Conservation (phyloP, 2,797 vertebrate species). For the Lacerta agilis region DNA sequence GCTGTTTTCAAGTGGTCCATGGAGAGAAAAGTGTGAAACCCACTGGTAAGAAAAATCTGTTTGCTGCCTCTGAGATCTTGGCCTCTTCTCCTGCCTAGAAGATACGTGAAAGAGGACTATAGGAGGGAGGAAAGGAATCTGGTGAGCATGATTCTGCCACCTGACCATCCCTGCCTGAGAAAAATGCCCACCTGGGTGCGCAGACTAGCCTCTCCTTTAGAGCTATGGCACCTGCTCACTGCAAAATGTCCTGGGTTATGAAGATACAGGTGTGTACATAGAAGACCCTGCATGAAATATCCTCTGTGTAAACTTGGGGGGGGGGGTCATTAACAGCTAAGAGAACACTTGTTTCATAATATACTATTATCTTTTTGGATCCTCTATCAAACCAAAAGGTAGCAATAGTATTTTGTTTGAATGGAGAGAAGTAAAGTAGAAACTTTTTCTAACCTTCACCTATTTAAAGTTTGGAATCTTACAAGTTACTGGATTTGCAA, state of each 20-base stretch:
- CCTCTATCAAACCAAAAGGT: background rate
- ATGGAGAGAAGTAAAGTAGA: background rate
- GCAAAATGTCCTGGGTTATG: background rate
- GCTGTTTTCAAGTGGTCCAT: too few relatives aligned
- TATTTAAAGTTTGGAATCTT: background rate
- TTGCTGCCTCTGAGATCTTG: background rate
- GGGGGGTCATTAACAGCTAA: background rate
- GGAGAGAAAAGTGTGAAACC: too few relatives aligned
- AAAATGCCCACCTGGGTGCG: too few relatives aligned
- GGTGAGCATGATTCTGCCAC: background rate
- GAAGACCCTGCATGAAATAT: background rate
- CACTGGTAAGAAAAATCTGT: background rate
- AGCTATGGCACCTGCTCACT: background rate
- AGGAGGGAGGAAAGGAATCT: background rate
- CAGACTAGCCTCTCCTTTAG: background rate
- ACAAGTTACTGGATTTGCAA: background rate
- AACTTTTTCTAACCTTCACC: background rate
- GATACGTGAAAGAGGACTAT: background rate
- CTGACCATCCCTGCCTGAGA: background rate
- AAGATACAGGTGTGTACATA: background rate
- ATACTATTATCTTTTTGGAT: background rate
- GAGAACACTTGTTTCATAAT: background rate
- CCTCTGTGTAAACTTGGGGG: background rate
- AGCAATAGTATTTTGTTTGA: background rate
- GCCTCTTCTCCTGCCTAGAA: background rate